These are phyloP conservation scores for Gonatopus flavifemur DNA, from an alignment of 1,140 invertebrate species.

Conservation along the genomic window DNA sequence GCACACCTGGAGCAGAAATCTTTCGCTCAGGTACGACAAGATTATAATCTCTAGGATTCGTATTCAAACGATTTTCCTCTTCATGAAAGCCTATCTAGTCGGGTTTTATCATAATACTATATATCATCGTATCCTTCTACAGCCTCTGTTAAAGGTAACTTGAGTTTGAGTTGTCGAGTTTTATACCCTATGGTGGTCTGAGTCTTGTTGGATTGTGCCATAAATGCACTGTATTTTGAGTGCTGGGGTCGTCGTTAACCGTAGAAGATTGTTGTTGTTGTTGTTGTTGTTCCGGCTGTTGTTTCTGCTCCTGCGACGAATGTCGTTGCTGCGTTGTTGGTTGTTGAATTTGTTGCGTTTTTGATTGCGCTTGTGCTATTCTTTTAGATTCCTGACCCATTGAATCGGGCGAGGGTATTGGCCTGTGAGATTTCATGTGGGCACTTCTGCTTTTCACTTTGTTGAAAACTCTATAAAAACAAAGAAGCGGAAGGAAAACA, in stretches of 20 bases:
- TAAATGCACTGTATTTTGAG: constrained; percentile 38
- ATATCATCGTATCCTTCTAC: constrained; percentile 41
- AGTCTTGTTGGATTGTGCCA: constrained; percentile 56
- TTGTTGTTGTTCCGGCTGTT: constrained; percentile 8
- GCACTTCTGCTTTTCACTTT: constrained; percentile 98
- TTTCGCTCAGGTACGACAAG: constrained; percentile 22
- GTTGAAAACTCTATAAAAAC: constrained; percentile 86
- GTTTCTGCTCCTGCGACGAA: not conserved
- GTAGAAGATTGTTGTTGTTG: constrained; percentile 27
- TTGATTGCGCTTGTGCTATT: constrained; percentile 34
- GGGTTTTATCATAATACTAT: constrained; percentile 22
- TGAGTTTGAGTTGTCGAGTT: constrained; percentile 44
- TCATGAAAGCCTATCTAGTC: constrained; percentile 11
- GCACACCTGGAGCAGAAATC: constrained; percentile 7
- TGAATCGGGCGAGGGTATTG: constrained; percentile 59
- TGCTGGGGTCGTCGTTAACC: constrained; percentile 33
- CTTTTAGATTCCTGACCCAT: constrained; percentile 56
- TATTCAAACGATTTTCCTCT: constrained; percentile 15
- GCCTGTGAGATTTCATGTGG: constrained; percentile 96
- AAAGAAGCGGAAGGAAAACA: too few relatives aligned
- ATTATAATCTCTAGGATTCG: constrained; percentile 3
- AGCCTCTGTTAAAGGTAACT: constrained; percentile 58
- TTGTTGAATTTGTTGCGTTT: constrained; percentile 30
- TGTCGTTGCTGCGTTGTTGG: constrained; percentile 11
- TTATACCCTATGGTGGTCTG: constrained; percentile 54